Conservation (phyloP, 2,113 vertebrate genomes). For the Petromus typicus region DNA sequence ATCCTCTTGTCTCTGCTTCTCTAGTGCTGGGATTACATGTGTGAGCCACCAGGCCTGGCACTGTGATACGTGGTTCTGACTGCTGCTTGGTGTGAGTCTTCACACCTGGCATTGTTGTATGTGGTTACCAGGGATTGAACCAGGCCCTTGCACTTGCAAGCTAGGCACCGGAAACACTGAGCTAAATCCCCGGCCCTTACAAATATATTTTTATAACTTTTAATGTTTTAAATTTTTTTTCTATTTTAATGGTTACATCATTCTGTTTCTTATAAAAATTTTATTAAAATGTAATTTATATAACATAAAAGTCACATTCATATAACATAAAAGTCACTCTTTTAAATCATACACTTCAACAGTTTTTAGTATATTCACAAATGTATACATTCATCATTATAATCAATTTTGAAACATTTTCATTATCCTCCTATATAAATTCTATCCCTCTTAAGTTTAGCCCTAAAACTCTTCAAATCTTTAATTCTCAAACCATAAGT, state of each 20-base stretch:
- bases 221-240: background rate
- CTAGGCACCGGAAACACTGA: no score
- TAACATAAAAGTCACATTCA: background rate
- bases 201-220: background rate
- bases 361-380: background rate
- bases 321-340: background rate
- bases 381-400: background rate
- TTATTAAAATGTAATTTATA: conserved; percentile 34
- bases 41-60: no score
- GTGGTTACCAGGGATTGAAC: no score
- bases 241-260: conserved; percentile 16
- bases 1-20: no score
- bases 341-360: conserved; percentile 15
- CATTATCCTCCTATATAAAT: background rate
- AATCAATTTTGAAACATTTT: conserved; percentile 20
- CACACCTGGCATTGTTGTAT: no score
- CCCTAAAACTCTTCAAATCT: background rate
- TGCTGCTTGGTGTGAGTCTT: no score
- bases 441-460: background rate
- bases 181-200: no score
- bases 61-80: no score
- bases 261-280: background rate
- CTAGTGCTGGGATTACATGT: no score
- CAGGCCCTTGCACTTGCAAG: no score
- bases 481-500: background rate